Evolutionary conservation across 2,113 vertebrate genomes (phyloP).

Genomic region (Gnathonemus echidnorhynchus): DNA sequence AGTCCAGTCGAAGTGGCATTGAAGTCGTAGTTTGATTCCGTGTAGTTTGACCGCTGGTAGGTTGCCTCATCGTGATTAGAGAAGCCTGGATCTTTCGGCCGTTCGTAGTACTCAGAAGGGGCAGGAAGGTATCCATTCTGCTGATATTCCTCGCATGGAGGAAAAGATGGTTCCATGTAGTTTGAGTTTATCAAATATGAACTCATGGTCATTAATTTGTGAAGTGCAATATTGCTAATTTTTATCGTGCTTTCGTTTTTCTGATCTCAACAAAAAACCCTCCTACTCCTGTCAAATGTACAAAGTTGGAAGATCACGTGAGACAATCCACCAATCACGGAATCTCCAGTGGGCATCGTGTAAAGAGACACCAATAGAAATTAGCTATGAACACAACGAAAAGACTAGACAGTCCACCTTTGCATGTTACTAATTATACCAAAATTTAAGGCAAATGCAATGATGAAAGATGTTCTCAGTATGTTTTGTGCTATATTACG

Average conservation of each 20-base stretch:
- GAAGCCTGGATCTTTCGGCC: constrained; percentile 74
- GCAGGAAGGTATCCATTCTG: constrained; percentile 79
- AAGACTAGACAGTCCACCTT: constrained; percentile 50
- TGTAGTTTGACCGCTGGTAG: constrained; percentile 72
- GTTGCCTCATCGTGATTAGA: constrained; percentile 74
- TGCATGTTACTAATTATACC: constrained; percentile 60
- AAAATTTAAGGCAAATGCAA: constrained; percentile 54
- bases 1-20: constrained; percentile 55
- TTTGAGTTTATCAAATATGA: constrained; percentile 99
- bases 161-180: constrained; percentile 97
- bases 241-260: constrained; percentile 99
- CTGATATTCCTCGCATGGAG: constrained; percentile 92
- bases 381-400: constrained; percentile 57
- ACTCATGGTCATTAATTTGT: constrained; percentile 99
- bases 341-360: constrained; percentile 62
- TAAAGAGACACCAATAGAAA: constrained; percentile 73
- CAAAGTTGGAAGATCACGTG: constrained; percentile 78
- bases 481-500: neutral
- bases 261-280: constrained; percentile 84
- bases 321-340: constrained; percentile 59
- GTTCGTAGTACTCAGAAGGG: constrained; percentile 80
- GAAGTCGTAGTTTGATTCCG: constrained; percentile 76
- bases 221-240: constrained; percentile 99
- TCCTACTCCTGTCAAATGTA: constrained; percentile 90
- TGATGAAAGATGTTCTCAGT: constrained; percentile 47